phyloP scores from a whole-genome alignment of 1,140 invertebrate species.

The Caenorhabditis latens region DNA sequence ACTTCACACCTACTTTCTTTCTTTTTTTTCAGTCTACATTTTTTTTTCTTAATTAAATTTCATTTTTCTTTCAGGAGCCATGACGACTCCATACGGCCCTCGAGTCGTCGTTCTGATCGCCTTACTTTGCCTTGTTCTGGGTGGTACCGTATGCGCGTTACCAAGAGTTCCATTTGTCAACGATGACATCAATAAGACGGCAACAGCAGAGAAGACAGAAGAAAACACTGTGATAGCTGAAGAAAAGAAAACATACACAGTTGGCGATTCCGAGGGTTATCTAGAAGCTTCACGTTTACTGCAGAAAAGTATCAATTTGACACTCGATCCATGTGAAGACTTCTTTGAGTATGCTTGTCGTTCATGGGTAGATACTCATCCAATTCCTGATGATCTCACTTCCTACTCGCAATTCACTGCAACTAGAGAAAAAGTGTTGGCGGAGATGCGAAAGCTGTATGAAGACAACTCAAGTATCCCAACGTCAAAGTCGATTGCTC shows the following conservation, averaged over 20 bases:
- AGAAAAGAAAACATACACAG: slow-evolving; percentile 24
- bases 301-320: slow-evolving; percentile 51
- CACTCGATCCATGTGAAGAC: slow-evolving; percentile 73
- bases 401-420: slow-evolving; percentile 64
- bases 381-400: slow-evolving; percentile 68
- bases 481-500: slow-evolving; percentile 64
- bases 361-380: slow-evolving; percentile 68
- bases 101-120: slow-evolving; percentile 24
- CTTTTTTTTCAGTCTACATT: not conserved
- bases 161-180: slow-evolving; percentile 39
- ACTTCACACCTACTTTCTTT: no score
- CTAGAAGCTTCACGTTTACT: slow-evolving; percentile 23
- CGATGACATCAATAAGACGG: slow-evolving; percentile 12
- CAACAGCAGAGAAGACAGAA: slow-evolving; percentile 7
- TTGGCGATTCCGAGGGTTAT: slow-evolving; percentile 15
- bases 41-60: not conserved
- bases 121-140: not conserved
- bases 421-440: slow-evolving; percentile 64
- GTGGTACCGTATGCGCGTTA: slow-evolving; percentile 17
- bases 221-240: not conserved
- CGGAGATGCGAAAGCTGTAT: slow-evolving; percentile 65
- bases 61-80: slow-evolving; percentile 11
- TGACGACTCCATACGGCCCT: slow-evolving; percentile 24
- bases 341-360: slow-evolving; percentile 70
- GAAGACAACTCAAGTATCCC: slow-evolving; percentile 30